Evolutionary conservation across 2,113 vertebrate species (phyloP).

Genomic region (Callithrix jacchus): DNA sequence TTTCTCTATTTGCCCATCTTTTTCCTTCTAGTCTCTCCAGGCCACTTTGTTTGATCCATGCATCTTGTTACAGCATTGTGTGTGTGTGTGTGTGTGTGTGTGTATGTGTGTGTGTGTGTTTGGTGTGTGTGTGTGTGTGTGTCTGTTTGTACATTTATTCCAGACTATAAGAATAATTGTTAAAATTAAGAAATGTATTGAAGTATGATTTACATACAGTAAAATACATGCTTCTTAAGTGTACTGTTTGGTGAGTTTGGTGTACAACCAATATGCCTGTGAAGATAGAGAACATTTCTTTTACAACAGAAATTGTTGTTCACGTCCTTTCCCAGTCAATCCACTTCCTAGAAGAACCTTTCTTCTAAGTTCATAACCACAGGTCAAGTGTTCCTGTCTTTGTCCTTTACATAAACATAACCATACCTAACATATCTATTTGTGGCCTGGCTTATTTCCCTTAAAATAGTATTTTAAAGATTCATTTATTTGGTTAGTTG

Average conservation of each 20-base stretch:
- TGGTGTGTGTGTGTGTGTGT: not conserved
- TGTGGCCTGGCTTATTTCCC: not conserved
- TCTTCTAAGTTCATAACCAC: not conserved
- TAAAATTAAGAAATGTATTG: not conserved
- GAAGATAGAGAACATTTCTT: not conserved
- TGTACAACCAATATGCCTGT: not conserved
- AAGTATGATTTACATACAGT: not conserved
- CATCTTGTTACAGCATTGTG: not conserved
- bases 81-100: not conserved
- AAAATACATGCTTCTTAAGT: not conserved
- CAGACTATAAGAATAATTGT: not conserved
- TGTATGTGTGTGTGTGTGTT: no score
- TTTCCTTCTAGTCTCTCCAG: not conserved
- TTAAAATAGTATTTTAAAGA: not conserved
- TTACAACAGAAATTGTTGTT: not conserved
- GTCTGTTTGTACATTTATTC: not conserved
- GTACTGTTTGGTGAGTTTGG: not conserved
- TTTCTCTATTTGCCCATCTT: not conserved
- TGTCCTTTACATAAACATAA: not conserved
- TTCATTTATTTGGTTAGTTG: not conserved
- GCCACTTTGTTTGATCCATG: not conserved
- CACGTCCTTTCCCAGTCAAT: not conserved
- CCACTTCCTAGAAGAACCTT: not conserved
- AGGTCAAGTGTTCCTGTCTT: not conserved
- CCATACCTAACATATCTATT: fast-evolving